Base-by-base conservation (phyloP, 2,888 invertebrate species). In the Subacronicta megacephala region DNA sequence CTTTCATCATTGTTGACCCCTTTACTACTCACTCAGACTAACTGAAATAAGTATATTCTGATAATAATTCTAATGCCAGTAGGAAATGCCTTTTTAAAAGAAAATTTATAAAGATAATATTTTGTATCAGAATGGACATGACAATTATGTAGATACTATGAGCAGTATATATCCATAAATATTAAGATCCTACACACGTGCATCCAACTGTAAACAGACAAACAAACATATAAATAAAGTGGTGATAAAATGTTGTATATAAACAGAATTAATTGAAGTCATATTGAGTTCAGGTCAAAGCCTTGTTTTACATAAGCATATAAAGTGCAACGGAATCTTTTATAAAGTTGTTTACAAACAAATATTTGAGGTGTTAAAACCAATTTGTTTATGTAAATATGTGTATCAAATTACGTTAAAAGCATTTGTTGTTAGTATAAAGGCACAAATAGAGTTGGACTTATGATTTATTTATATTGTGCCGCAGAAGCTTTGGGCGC, bases 251-350 rank as follows among this genome's bases (percentile, higher is more conserved):
- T 50, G 40, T 61, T 35, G 20, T 40, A 35, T 43, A 31, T 61
- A 60, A 58, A 66, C 49, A 56, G 36, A 54, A 60, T 62, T 63
- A 59, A 56, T 75, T 75, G 41, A 63, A 49, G 60, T 51, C 45
- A 42, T 63, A 47, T 56, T 38, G 57, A 44, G 3, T 50, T 37
- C 57, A 35, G 71, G 51, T 62, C 68, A 57, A 49, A 41, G 62
- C 36, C 54, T 42, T 26, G n/a, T 49, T 66, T 10, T 17, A 10
- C 26, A 47, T 41, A 31, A 15, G 20, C 33, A 13, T 31, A 31
- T 23, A 44, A 66, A 60, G 44, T 40, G 67, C 44, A 61, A 52
- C 41, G 37, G 20, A 45, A 61, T 47, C 2, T 51, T n/a, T 43
- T 26, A 26, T 7, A 16, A 31, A 7, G 3, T 18, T 38, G 43